Base-by-base conservation (phyloP, 2,888 invertebrate species). In the Callyntrura guangdongensis region DNA sequence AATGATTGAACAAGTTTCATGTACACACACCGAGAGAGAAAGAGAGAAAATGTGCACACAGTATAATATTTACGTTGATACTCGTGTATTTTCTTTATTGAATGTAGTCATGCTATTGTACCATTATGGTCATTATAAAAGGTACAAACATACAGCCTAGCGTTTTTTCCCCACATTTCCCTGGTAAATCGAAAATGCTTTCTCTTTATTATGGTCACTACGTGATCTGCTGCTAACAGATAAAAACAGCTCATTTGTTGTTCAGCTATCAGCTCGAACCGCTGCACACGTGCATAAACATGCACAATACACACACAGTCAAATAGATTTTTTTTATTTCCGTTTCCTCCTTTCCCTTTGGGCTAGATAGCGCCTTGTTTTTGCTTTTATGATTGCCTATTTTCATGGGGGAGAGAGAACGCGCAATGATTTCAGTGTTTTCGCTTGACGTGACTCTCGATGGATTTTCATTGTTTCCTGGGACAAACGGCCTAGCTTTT, bases 401-500 rank as follows among this genome's bases (percentile, higher is more conserved):
- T 9, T 47, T 36, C 36, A 2, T 4, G 6, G 6, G 36, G 6
- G 36, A 36, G 36, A 36, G n/a, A 69, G 36, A 69, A 69, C 4
- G 17, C 59, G n/a, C 59, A 83, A 83, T 47, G 72, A 85, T 67
- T 74, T 22, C 86, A 87, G 36, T 59, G 49, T 90, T 90, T 86
- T 82, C 90, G 74, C 72, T 27, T 89, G 85, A 86, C 83, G 83
- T 86, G 77, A 82, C 74, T 86, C 59, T 27, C 82, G 64, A 91
- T 89, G 85, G 81, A 90, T 92, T 92, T 89, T 89, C 89, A 90
- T 92, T 85, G 90, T 84, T 92, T 92, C 87, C 90, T 90, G 92
- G 82, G 81, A 92, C 85, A 90, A 92, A 92, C 85, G 89, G 81
- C 61, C 61, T 20, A 67, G 69, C 90, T 90, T 72, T 90, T 86